These are phyloP conservation scores for Natator depressus DNA, from an alignment of 2,113 vertebrate genomes.

Conservation along the genomic window DNA sequence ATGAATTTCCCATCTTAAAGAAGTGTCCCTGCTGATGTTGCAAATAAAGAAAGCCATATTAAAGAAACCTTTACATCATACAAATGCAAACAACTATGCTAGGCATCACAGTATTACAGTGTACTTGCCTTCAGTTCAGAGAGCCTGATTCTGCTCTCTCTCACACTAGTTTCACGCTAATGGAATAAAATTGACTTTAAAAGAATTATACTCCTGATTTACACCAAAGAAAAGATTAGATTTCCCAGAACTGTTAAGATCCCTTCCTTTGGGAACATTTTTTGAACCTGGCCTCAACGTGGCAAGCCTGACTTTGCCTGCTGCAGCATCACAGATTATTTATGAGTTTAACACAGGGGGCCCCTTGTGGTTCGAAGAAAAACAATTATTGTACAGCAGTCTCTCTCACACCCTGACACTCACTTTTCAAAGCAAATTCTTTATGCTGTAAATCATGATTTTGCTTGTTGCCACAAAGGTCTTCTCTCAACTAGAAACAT, in stretches of 20 bases:
- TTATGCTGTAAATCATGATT: fast-evolving
- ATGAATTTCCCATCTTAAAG: not conserved
- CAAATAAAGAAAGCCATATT: not conserved
- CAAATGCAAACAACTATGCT: not conserved
- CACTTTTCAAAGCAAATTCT: not conserved
- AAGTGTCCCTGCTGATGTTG: not conserved
- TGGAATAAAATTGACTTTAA: not conserved
- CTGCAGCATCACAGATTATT: not conserved
- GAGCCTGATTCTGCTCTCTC: not conserved
- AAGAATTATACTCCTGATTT: not conserved
- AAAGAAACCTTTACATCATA: not conserved
- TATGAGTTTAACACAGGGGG: not conserved
- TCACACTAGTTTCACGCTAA: not conserved
- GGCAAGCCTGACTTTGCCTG: not conserved
- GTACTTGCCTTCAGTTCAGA: not conserved
- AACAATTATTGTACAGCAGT: not conserved
- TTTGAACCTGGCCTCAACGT: not conserved
- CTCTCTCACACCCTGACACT: not conserved
- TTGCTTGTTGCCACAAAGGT: not conserved
- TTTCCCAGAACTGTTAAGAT: not conserved
- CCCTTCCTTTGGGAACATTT: not conserved
- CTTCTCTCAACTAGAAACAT: not conserved
- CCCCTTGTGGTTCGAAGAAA: not conserved
- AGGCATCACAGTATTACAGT: not conserved
- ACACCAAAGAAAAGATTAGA: not conserved